These are phyloP conservation scores for Globodera ellingtonae DNA, from an alignment of 1,140 invertebrate species.

Conservation along the genomic window DNA sequence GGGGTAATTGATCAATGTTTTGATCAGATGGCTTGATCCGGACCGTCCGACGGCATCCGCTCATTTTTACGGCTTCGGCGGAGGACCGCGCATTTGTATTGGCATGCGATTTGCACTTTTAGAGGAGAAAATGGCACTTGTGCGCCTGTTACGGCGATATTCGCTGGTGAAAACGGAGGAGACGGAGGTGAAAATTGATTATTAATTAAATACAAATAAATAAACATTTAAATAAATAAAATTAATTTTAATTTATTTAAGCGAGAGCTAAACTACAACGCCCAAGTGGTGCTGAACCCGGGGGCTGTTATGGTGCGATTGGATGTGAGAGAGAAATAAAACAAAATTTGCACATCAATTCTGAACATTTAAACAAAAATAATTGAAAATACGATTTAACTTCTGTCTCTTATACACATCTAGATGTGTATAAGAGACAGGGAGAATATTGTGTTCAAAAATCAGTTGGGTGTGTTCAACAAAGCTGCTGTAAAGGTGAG, in stretches of 20 bases:
- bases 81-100: conserved; percentile 69
- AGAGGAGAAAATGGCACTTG: conserved; percentile 72
- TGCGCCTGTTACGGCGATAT: conserved; percentile 60
- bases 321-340: conserved; percentile 8
- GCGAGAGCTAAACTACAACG: background rate
- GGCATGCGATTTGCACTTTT: conserved; percentile 74
- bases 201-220: background rate
- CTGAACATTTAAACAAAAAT: too few species aligned
- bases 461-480: too few species aligned
- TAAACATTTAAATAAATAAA: background rate
- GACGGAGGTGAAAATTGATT: conserved; percentile 17
- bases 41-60: conserved; percentile 39
- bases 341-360: too few species aligned
- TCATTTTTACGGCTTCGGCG: conserved; percentile 68
- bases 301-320: conserved; percentile 5
- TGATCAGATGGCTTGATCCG: conserved; percentile 32
- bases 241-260: conserved; percentile 5
- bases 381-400: too few species aligned
- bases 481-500: too few species aligned
- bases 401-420: too few species aligned
- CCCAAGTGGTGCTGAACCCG: conserved; percentile 21
- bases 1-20: too few species aligned
- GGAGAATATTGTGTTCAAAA: too few species aligned
- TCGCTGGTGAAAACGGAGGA: conserved; percentile 5
- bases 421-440: too few species aligned